Evolutionary conservation across 2,888 invertebrate species (phyloP).

Genomic region (Drosophila quinaria): DNA sequence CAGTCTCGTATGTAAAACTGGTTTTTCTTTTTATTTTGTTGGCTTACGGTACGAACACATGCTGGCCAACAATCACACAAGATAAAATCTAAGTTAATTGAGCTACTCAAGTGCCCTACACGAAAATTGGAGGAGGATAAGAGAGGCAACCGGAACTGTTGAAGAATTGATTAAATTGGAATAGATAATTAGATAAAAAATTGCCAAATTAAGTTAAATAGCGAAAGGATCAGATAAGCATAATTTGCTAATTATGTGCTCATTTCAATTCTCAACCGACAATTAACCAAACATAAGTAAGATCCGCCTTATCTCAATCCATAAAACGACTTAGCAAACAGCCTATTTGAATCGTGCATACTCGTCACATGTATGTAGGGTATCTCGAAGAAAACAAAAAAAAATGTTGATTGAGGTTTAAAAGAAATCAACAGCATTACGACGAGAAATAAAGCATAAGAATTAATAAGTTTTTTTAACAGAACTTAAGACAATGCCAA

Average conservation of each 20-base stretch:
- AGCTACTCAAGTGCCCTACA: conserved; percentile 72
- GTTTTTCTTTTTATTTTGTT: conserved; percentile 36
- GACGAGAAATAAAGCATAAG: conserved; percentile 62
- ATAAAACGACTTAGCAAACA: conserved; percentile 12
- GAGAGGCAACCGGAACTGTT: conserved; percentile 59
- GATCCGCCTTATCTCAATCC: conserved; percentile 25
- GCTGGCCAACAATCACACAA: conserved; percentile 38
- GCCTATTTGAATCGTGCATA: not conserved
- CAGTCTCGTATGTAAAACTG: conserved; percentile 58
- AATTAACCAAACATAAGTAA: conserved; percentile 7
- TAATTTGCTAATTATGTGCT: conserved; percentile 43
- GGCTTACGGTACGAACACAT: conserved; percentile 34
- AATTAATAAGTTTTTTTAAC: conserved; percentile 75
- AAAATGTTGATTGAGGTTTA: conserved; percentile 48
- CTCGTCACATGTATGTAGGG: conserved; percentile 27
- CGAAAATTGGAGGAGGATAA: not conserved
- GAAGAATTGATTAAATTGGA: conserved; percentile 40
- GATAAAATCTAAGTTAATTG: conserved; percentile 73
- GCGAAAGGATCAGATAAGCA: conserved; percentile 74
- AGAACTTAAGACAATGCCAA: conserved; percentile 55
- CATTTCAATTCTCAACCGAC: conserved; percentile 30
- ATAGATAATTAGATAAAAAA: conserved; percentile 37
- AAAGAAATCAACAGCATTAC: conserved; percentile 68
- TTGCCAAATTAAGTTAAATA: conserved; percentile 50
- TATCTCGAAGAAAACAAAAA: conserved; percentile 33